Conservation (phyloP, 2,888 invertebrate species). For the Ectemnius lituratus region DNA sequence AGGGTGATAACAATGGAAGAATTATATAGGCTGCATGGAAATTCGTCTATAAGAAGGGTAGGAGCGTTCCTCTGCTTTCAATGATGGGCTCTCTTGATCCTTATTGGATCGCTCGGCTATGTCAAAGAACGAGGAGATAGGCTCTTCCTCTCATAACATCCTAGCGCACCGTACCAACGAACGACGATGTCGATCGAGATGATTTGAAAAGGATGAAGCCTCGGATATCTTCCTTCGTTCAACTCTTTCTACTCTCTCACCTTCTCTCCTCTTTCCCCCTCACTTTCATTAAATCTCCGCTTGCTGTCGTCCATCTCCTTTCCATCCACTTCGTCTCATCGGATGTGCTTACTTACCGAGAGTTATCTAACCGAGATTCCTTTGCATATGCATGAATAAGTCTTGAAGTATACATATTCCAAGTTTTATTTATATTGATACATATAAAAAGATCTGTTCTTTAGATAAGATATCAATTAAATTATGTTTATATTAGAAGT, state of each 20-base stretch:
- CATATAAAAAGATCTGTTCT: too few relatives aligned
- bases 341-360: constrained; percentile 1
- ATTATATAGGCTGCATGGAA: constrained; percentile 29
- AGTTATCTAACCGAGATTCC: too few relatives aligned
- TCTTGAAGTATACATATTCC: too few relatives aligned
- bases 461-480: too few relatives aligned
- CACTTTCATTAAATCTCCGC: constrained; percentile 46
- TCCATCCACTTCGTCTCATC: too few relatives aligned
- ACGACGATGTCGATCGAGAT: constrained; percentile 21
- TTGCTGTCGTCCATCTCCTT: background rate
- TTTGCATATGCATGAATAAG: too few relatives aligned
- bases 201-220: constrained; percentile 38
- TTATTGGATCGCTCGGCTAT: constrained; percentile 46
- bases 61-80: constrained; percentile 29
- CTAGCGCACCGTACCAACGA: constrained; percentile 21
- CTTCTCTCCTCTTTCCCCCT: constrained; percentile 15
- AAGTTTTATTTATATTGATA: too few relatives aligned
- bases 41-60: constrained; percentile 35
- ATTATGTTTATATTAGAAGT: too few relatives aligned
- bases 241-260: constrained; percentile 7
- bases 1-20: constrained; percentile 18
- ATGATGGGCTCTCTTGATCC: constrained; percentile 30
- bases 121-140: constrained; percentile 38
- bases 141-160: constrained; percentile 8
- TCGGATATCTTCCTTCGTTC: constrained; percentile 23